Evolutionary conservation across 2,797 vertebrate species (phyloP).

Genomic region (Oreochromis grahami): DNA sequence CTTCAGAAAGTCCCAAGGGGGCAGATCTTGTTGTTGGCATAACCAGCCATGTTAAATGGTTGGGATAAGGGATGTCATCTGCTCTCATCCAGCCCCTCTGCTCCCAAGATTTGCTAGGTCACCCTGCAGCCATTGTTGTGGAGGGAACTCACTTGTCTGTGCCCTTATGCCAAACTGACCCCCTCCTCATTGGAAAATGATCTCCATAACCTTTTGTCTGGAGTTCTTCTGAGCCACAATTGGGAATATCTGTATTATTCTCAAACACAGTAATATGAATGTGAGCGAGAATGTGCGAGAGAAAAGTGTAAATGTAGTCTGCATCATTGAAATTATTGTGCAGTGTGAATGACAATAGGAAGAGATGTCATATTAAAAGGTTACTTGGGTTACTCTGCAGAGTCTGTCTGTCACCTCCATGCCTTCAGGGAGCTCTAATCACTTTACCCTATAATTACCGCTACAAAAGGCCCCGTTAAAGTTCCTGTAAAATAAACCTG

Average conservation of each 20-base stretch:
- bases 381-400: slow-evolving; percentile 80
- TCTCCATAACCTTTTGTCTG: slow-evolving; percentile 72
- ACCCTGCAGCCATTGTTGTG: slow-evolving; percentile 72
- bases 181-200: slow-evolving; percentile 51
- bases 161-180: slow-evolving; percentile 60
- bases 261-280: slow-evolving; percentile 30
- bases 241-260: slow-evolving; percentile 68
- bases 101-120: slow-evolving; percentile 79
- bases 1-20: slow-evolving; percentile 81
- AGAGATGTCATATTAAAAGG: slow-evolving; percentile 80
- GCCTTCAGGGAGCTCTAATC: slow-evolving; percentile 81
- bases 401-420: slow-evolving; percentile 83
- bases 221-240: slow-evolving; percentile 62
- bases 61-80: slow-evolving; percentile 77
- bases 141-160: slow-evolving; percentile 59
- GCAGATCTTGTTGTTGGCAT: slow-evolving; percentile 72
- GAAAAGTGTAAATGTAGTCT: slow-evolving; percentile 38
- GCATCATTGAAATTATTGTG: slow-evolving; percentile 73
- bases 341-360: slow-evolving; percentile 72
- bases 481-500: slow-evolving; percentile 84
- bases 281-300: slow-evolving; percentile 11
- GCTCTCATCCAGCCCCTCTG: slow-evolving; percentile 55
- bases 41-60: slow-evolving; percentile 81
- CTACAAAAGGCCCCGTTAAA: slow-evolving; percentile 81
- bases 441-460: slow-evolving; percentile 84